Base-by-base conservation (phyloP, 2,797 vertebrate species). In the Chelon labrosus region DNA sequence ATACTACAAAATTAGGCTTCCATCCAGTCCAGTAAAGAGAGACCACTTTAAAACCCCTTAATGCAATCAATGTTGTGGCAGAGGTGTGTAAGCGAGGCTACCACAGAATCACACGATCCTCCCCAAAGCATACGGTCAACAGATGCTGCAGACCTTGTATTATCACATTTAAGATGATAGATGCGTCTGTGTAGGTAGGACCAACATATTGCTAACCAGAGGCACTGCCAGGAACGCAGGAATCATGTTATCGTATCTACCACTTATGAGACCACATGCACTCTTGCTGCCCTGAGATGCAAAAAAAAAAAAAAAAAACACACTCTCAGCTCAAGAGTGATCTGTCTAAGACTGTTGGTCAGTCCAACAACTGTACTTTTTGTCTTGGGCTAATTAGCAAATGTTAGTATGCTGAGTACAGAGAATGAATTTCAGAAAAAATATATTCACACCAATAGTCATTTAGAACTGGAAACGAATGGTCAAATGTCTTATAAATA, bases 91-190 rank as follows among this genome's bases (percentile, higher is more conserved):
- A 38, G 70, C 19, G 25, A 27, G 50, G 37, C 59, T 64, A 50
- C 71, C 41, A 50, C 37, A 54, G 19, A 20, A 69, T 79, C 70
- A 49, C 51, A 52, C 54, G 62, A 7, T 61, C 35, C 63, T 75
- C 72, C 64, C 62, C 57, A 73, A 65, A 90, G 82, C 77, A 82
- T 65, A 57, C 55, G 73, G 82, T 74, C 77, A 70, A 75, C 82
- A 77, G 66, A 83, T 75, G 70, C 73, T 84, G 31, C 31, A 35
- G 67, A 81, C 77, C 75, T 79, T 73, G 64, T 77, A 52, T 80
- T 76, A 85, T 87, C 75, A 66, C 72, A 77, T 88, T 85, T 65
- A 64, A 78, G 72, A 84, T 85, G 80, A 88, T 85, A 77, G 72
- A 86, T 85, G 55, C 0, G 19, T 76, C 75, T 85, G 59, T 68